A percentile compares a stretch with the other conserved stretches of the same genome.
Conservation (phyloP, 2,888 invertebrate genomes). For the Xanthorhoe designata region DNA sequence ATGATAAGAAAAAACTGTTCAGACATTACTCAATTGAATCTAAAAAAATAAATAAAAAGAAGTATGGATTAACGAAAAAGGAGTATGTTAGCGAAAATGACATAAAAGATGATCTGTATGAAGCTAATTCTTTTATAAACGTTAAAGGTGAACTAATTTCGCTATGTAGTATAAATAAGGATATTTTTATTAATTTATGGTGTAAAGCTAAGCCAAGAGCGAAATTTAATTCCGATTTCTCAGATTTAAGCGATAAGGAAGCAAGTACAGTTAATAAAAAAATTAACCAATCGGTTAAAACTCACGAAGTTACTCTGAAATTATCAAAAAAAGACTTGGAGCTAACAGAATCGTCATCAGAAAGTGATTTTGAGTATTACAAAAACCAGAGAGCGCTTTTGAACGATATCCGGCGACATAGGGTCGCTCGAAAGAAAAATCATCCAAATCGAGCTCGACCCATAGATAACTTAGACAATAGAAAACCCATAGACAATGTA, state of each 20-base stretch:
- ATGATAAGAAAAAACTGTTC: conserved; percentile 48
- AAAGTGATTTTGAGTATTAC: conserved; percentile 66
- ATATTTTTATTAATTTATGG: conserved; percentile 59
- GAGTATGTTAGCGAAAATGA: conserved; percentile 58
- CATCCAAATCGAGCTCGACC: conserved; percentile 50
- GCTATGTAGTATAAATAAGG: conserved; percentile 45
- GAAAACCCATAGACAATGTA: conserved; percentile 55
- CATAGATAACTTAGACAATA: conserved; percentile 54
- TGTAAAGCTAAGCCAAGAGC: conserved; percentile 46
- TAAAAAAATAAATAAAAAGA: conserved; percentile 49
- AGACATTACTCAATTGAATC: conserved; percentile 50
- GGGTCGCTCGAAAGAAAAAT: conserved; percentile 69
- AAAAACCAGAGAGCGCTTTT: conserved; percentile 59
- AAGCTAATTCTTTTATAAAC: conserved; percentile 60
- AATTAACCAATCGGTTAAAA: conserved; percentile 47
- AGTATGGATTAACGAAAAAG: conserved; percentile 50
- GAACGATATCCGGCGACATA: conserved; percentile 67
- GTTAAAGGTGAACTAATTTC: conserved; percentile 60
- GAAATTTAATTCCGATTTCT: conserved; percentile 50
- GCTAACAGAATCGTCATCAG: conserved; percentile 65
- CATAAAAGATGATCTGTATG: conserved; percentile 51
- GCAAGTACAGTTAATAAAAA: conserved; percentile 48
- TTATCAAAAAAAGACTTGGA: conserved; percentile 70
- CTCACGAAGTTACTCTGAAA: conserved; percentile 50
- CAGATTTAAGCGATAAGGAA: conserved; percentile 58